These are phyloP conservation scores for Drosophila phalerata DNA, from an alignment of 2,888 invertebrate species.

Conservation along the genomic window DNA sequence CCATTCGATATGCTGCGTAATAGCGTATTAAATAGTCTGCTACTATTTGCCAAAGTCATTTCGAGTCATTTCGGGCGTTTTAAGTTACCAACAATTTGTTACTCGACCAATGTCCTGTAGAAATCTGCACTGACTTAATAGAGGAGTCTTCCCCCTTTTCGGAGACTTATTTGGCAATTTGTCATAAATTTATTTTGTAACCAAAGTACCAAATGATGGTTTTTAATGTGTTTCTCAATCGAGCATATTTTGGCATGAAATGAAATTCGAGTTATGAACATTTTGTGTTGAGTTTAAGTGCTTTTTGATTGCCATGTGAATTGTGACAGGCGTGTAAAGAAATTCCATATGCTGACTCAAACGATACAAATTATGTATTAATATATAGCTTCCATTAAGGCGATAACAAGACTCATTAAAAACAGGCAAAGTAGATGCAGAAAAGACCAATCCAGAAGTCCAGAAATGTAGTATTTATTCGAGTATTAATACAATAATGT, in stretches of 20 bases:
- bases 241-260: constrained; percentile 39
- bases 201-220: constrained; percentile 77
- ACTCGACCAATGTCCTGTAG: constrained; percentile 54
- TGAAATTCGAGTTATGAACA: constrained; percentile 60
- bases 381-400: constrained; percentile 12
- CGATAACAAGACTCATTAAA: constrained; percentile 56
- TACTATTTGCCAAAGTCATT: constrained; percentile 76
- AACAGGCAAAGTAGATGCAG: constrained; percentile 18
- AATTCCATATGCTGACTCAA: background rate
- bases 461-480: constrained; percentile 9
- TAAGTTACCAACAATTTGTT: constrained; percentile 67
- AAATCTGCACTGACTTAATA: constrained; percentile 10
- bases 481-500: background rate
- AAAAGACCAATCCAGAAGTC: constrained; percentile 38
- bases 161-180: constrained; percentile 80
- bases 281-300: constrained; percentile 45
- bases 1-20: constrained; percentile 83
- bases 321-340: constrained; percentile 8
- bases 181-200: constrained; percentile 79
- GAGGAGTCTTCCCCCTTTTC: background rate
- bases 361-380: background rate
- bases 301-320: constrained; percentile 53
- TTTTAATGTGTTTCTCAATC: constrained; percentile 73
- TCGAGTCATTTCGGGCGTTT: constrained; percentile 59
- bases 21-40: constrained; percentile 83